Base-by-base conservation (phyloP, 2,797 vertebrate species). In the Hippocampus kuda region DNA sequence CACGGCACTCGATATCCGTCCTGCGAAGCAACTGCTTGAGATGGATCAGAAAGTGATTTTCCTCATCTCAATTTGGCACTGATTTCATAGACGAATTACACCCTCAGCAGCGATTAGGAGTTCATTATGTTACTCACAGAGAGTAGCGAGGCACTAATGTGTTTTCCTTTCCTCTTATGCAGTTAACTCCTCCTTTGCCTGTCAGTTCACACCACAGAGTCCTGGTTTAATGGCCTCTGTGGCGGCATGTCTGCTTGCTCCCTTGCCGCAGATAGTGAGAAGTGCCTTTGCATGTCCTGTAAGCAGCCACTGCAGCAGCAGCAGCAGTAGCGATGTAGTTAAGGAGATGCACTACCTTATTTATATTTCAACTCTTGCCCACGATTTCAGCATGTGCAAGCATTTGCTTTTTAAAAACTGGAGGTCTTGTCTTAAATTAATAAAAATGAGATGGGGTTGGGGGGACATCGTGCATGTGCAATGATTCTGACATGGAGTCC, bases 71-170 rank as follows among this genome's bases (percentile, higher is more conserved):
- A 89, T 89, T 88, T 89, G 86, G 81, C 69, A 79, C 86, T 88
- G 86, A 90, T 90, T 89, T 86, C 84, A 83, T 83, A 90, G 88
- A 90, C 88, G 86, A 90, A 88, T 88, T 86, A 89, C 87, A 85
- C 88, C 85, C 87, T 89, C 86, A 82, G 88, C 84, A 84, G 84
- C 76, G 83, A 89, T 89, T 88, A 89, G 88, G 87, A 88, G 86
- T 89, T 90, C 86, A 90, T 90, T 90, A 89, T 85, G 85, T 85
- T 88, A 85, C 86, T 86, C 78, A 51, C 46, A 53, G 84, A 73
- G 73, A 83, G 85, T 81, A 79, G 85, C 48, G 75, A 85, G 79
- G 79, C 86, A 79, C 83, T 89, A 89, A 90, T 89, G 82, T 89
- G 87, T 89, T 88, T 88, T 89, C 86, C 85, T 81, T 86, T 84